Evolutionary conservation across 1,140 invertebrate genomes (phyloP), one percentile per base, ranked within the genome.

Genomic region (Gryon sp.): DNA sequence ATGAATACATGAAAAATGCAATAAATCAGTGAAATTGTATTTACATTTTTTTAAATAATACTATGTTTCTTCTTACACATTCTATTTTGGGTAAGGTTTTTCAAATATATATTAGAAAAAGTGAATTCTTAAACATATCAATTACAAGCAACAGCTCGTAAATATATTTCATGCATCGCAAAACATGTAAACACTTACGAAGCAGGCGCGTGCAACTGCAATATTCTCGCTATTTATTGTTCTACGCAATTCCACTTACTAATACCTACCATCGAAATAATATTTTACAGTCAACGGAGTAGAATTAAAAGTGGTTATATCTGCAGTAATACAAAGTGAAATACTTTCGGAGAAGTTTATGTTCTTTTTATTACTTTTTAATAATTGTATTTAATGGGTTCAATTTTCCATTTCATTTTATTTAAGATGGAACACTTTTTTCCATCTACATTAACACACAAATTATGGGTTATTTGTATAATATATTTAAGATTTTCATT

Each of bases 181-280:
- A 68, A 77, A 60, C 55, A 43, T 77, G 75, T 66, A 77, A 68
- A 68, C 75, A 77, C 55, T 62, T 62, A 70, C 46, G 30, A 19
- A 9, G 41, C 26, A 22, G 30, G 28, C 48, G 48, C 38, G 38
- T 59, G 50, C 59, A 73, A 70, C 59, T 69, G 76, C 63, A 80
- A 79, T 78, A 78, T 73, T 73, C 70, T 12, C 52, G 20, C 40
- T 80, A 79, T 79, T 80, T 75, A 80, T 80, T 70, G 69, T 66
- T 30, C 63, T 48, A 74, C 65, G 77, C 60, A 69, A 70, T 78
- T 59, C 28, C 52, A 59, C 34, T 43, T 76, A 73, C 55, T 24
- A 70, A 46, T 36, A 68, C 66, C 53, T 66, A 70, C 48, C 32
- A 52, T 24, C 41, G 14, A 36, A 48, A 30, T 57, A 52, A 65